Conservation (phyloP, 2,888 invertebrate genomes). For the Erannis defoliaria region DNA sequence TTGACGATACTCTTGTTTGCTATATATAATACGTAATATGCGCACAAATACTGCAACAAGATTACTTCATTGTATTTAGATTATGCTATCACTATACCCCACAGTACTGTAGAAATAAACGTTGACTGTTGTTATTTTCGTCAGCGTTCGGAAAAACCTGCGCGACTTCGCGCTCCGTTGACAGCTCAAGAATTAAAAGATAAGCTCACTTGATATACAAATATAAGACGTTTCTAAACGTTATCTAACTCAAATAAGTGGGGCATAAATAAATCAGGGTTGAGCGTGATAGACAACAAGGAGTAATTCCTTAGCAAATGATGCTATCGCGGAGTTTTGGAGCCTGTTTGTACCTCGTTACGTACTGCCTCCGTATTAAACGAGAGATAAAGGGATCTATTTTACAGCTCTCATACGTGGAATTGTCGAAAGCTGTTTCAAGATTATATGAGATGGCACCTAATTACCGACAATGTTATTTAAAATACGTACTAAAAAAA, state of each 20-base stretch:
- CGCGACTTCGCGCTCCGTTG: slow-evolving; percentile 59
- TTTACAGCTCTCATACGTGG: slow-evolving; percentile 28
- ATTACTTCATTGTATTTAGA: slow-evolving; percentile 16
- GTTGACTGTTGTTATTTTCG: slow-evolving; percentile 23
- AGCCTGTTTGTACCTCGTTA: slow-evolving; percentile 68
- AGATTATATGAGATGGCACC: slow-evolving; percentile 10
- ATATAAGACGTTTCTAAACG: slow-evolving; percentile 75
- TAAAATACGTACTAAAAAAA: too few species aligned
- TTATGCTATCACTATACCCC: slow-evolving; percentile 8
- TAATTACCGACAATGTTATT: too few species aligned
- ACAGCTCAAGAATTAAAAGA: slow-evolving; percentile 85
- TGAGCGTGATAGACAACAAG: slow-evolving; percentile 76
- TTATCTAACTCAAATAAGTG: slow-evolving; percentile 80
- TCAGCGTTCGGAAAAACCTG: slow-evolving; percentile 60
- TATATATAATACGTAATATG: neutral
- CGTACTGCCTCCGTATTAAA: slow-evolving; percentile 68
- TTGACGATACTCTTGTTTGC: neutral
- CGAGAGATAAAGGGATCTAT: slow-evolving; percentile 39
- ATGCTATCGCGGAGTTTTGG: slow-evolving; percentile 72
- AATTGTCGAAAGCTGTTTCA: neutral
- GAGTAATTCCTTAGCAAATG: slow-evolving; percentile 78
- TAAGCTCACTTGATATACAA: slow-evolving; percentile 79
- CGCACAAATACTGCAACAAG: neutral
- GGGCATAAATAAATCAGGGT: slow-evolving; percentile 81
- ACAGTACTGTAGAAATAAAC: slow-evolving; percentile 12